Percentiles rank a stretch among this genome's conserved stretches.
Evolutionary conservation across 2,113 vertebrate genomes (phyloP).

Genomic region (Collichthys lucidus): DNA sequence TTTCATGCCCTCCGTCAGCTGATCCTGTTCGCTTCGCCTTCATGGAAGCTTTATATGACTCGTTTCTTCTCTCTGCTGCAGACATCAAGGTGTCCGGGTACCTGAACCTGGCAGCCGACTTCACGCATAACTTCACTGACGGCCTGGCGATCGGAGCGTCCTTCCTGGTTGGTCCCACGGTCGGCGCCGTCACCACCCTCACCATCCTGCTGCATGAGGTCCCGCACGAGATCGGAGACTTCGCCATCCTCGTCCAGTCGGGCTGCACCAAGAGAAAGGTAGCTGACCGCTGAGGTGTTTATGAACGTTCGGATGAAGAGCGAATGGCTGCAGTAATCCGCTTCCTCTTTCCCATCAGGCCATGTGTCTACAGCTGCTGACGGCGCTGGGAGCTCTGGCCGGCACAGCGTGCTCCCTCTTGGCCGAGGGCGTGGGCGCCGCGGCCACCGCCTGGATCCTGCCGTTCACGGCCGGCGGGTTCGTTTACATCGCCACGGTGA

Average conservation of each 20-base stretch:
- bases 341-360: conserved; percentile 80
- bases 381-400: conserved; percentile 89
- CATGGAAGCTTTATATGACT: too few species aligned
- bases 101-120: conserved; percentile 92
- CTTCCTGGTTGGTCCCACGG: conserved; percentile 86
- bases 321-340: neutral
- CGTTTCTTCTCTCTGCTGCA: conserved; percentile 26
- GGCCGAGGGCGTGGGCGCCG: conserved; percentile 88
- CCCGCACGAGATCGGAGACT: conserved; percentile 95
- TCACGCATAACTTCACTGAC: conserved; percentile 94
- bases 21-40: too few species aligned
- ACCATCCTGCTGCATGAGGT: conserved; percentile 94
- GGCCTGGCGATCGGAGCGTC: conserved; percentile 94
- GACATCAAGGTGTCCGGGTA: conserved; percentile 92
- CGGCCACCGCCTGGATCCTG: conserved; percentile 91
- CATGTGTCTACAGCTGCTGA: conserved; percentile 93
- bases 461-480: conserved; percentile 95
- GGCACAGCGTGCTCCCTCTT: conserved; percentile 91
- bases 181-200: conserved; percentile 90
- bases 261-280: conserved; percentile 95
- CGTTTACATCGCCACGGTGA: conserved; percentile 93
- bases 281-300: neutral
- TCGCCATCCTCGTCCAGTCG: conserved; percentile 93
- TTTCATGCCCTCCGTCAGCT: neutral
- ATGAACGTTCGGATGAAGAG: too few species aligned